Percentiles rank a stretch among this genome's conserved stretches.
Evolutionary conservation across 1,140 invertebrate genomes (phyloP).

Genomic region (Trachymyrmex septentrionalis): DNA sequence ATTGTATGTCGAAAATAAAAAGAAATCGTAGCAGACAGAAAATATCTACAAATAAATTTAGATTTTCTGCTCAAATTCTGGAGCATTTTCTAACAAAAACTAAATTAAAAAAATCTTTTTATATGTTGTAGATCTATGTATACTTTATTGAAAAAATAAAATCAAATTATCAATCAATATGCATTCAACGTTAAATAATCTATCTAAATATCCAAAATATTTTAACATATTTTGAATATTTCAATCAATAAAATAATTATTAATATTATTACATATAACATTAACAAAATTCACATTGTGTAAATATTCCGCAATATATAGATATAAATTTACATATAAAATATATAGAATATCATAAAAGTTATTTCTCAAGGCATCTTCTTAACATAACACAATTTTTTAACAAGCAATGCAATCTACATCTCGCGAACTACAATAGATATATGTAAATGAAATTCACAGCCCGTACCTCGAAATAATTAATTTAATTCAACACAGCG

Average conservation of each 20-base stretch:
- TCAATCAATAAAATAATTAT: background rate
- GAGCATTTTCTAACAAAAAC: background rate
- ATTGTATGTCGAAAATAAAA: slow-evolving; percentile 2
- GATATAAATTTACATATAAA: slow-evolving; percentile 11
- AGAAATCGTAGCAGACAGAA: background rate
- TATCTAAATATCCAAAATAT: background rate
- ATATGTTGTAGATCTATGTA: background rate
- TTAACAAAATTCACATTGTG: background rate
- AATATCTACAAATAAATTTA: background rate
- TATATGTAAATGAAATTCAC: slow-evolving; percentile 14
- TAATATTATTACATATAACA: background rate
- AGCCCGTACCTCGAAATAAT: slow-evolving; percentile 12
- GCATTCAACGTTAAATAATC: background rate
- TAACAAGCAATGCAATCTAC: slow-evolving; percentile 9
- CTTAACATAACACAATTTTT: background rate
- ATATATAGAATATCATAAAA: background rate
- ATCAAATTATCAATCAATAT: background rate
- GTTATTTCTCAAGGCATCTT: background rate
- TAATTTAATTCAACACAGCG: slow-evolving; percentile 19
- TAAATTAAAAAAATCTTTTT: background rate
- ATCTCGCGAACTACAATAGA: background rate
- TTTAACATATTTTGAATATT: background rate
- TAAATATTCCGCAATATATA: background rate
- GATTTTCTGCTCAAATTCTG: background rate
- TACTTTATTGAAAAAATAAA: slow-evolving; percentile 2